Percentiles rank a stretch among this genome's conserved stretches.
Conservation (phyloP, 2,888 invertebrate species). For the Cylindroiulus punctatus region DNA sequence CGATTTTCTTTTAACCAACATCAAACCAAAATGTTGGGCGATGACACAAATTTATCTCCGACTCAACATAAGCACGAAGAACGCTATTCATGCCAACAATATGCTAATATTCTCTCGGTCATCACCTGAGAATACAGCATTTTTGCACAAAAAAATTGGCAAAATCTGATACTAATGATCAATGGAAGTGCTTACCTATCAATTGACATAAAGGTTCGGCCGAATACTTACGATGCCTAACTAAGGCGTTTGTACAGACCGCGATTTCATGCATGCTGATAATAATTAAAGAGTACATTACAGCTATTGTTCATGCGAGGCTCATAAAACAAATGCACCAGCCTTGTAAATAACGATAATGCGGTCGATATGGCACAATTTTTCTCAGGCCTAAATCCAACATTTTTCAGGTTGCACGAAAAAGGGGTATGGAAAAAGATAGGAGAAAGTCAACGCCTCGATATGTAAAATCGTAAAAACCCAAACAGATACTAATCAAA, state of each 20-base stretch:
- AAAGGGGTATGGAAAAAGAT: neutral
- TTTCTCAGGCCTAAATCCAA: neutral
- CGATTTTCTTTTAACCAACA: neutral
- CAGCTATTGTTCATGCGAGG: neutral
- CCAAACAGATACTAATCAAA: constrained; percentile 43
- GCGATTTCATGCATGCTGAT: neutral
- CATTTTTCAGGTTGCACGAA: constrained; percentile 13
- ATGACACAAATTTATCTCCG: constrained; percentile 17
- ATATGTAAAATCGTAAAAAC: constrained; percentile 29
- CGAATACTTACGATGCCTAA: neutral
- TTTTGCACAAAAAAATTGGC: neutral
- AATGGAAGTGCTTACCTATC: neutral
- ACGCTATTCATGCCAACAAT: neutral
- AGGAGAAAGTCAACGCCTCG: constrained; percentile 39
- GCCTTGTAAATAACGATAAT: constrained; percentile 29
- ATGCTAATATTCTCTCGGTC: neutral
- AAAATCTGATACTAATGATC: neutral
- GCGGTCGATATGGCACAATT: constrained; percentile 34
- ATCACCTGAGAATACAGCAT: neutral
- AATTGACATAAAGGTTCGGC: neutral
- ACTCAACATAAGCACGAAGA: neutral
- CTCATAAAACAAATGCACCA: constrained; percentile 32
- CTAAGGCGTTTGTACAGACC: neutral
- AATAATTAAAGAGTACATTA: neutral
- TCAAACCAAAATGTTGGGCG: neutral